These are phyloP conservation scores for Acleris laterana DNA, from an alignment of 2,888 invertebrate species.

Conservation along the genomic window DNA sequence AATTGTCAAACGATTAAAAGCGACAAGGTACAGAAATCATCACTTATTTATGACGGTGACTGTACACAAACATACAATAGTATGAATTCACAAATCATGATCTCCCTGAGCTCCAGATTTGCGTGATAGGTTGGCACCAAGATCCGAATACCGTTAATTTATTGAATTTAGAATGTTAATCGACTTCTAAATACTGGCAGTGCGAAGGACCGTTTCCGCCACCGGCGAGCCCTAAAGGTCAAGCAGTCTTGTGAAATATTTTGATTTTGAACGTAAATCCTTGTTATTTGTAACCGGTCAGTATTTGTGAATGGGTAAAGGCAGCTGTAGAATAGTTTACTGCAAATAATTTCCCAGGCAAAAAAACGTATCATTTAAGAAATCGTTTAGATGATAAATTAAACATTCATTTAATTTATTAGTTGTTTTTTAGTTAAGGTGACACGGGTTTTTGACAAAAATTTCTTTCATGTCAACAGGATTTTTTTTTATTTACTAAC, in stretches of 20 bases:
- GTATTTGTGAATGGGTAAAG: background rate
- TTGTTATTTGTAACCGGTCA: constrained; percentile 16
- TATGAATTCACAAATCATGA: background rate
- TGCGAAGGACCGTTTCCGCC: constrained; percentile 18
- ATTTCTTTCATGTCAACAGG: too few species aligned
- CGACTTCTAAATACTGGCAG: constrained; percentile 18
- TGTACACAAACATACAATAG: background rate
- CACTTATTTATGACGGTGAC: too few species aligned
- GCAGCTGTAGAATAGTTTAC: background rate
- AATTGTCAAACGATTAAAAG: too few species aligned
- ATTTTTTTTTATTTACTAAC: too few species aligned
- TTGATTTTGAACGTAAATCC: constrained; percentile 28
- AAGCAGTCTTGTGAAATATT: constrained; percentile 27
- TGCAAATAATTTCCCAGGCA: background rate
- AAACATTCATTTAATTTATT: too few species aligned
- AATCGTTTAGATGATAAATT: too few species aligned
- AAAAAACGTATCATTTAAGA: too few species aligned
- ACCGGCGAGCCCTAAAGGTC: constrained; percentile 24
- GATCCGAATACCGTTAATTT: constrained; percentile 16
- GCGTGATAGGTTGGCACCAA: constrained; percentile 23
- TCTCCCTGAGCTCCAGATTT: background rate
- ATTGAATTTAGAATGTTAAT: constrained; percentile 16
- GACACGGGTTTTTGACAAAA: too few species aligned
- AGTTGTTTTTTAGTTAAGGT: too few species aligned
- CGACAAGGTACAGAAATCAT: too few species aligned